These are phyloP conservation scores for Scotopteryx bipunctaria DNA, from an alignment of 2,888 invertebrate genomes.

Conservation along the genomic window DNA sequence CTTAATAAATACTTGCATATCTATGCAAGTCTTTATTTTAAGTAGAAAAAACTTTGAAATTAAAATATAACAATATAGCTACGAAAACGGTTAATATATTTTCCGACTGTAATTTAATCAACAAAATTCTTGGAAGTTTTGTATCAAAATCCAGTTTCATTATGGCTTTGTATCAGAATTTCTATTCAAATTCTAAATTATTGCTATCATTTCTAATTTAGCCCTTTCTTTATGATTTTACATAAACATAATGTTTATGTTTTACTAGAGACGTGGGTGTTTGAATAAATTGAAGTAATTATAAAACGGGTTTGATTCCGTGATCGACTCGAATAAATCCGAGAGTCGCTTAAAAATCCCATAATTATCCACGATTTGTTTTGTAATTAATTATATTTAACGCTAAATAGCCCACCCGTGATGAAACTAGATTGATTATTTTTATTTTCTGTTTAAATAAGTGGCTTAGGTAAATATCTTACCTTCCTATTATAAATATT, in stretches of 20 bases:
- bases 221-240: background rate
- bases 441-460: background rate
- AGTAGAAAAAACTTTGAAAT: too few species aligned
- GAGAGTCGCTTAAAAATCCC: conserved; percentile 3
- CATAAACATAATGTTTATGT: background rate
- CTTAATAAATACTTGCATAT: too few species aligned
- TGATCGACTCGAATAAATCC: conserved; percentile 12
- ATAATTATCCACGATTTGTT: conserved; percentile 18
- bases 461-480: too few species aligned
- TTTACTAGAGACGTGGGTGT: conserved; percentile 14
- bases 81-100: too few species aligned
- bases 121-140: too few species aligned
- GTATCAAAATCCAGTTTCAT: background rate
- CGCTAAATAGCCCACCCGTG: conserved; percentile 20
- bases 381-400: conserved; percentile 22
- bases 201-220: background rate
- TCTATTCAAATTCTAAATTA: background rate
- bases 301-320: conserved; percentile 18
- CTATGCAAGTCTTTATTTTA: too few species aligned
- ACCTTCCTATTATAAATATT: too few species aligned
- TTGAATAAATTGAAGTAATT: conserved; percentile 12
- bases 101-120: too few species aligned
- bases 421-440: conserved; percentile 3
- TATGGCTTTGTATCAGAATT: background rate
- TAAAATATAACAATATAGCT: too few species aligned